These are phyloP conservation scores for Blera fallax DNA, from an alignment of 2,888 invertebrate species.

Conservation along the genomic window DNA sequence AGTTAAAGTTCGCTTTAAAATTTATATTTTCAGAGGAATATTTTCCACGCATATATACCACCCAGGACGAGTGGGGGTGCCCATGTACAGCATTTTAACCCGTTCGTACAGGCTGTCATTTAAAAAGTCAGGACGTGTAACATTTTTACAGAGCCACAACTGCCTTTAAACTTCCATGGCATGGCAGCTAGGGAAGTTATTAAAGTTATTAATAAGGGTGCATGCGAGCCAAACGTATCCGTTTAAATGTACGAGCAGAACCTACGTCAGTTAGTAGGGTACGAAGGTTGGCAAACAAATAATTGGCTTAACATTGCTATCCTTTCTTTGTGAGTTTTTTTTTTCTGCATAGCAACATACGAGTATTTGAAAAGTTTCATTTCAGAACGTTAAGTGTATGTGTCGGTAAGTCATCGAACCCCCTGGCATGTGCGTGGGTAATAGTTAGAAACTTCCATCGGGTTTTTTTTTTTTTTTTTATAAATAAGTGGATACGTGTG, in stretches of 20 bases:
- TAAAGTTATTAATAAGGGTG: not conserved
- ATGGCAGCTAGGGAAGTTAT: not conserved
- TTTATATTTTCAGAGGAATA: not conserved
- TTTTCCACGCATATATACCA: not conserved
- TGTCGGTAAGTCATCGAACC: slow-evolving; percentile 19
- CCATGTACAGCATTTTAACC: not conserved
- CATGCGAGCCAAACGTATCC: slow-evolving; percentile 31
- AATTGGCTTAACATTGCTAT: not conserved
- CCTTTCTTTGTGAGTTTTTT: not conserved
- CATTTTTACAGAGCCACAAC: not conserved
- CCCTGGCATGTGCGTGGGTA: slow-evolving; percentile 16
- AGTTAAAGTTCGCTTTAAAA: not conserved
- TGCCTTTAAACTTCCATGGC: not conserved
- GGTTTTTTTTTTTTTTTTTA: too few relatives aligned
- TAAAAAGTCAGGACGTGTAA: slow-evolving; percentile 27
- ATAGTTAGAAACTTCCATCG: not conserved
- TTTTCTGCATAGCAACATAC: slow-evolving; percentile 1
- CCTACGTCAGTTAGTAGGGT: slow-evolving; percentile 6
- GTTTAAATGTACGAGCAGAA: not conserved
- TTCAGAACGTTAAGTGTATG: not conserved
- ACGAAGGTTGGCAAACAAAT: slow-evolving; percentile 9
- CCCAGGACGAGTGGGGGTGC: not conserved
- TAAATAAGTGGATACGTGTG: not conserved
- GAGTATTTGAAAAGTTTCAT: not conserved
- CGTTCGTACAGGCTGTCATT: not conserved